Evolutionary conservation across 2,113 vertebrate genomes (phyloP), one percentile per base, ranked within the genome.

Genomic region (Nerophis ophidion): DNA sequence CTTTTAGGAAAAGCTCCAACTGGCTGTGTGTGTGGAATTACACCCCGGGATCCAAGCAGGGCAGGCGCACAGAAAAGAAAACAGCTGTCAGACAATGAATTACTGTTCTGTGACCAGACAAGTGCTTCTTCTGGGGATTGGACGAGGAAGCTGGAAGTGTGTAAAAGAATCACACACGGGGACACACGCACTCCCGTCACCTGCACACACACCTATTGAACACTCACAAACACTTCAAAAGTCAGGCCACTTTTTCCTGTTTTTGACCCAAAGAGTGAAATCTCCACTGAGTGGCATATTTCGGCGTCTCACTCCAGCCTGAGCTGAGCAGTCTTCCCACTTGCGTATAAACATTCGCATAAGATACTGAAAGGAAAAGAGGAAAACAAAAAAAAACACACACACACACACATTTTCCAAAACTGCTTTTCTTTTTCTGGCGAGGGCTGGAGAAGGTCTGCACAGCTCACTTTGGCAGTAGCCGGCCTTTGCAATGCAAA

Each of bases 1-100:
- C 80, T 61, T 81, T 67, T 61, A 72, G 82, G 71, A 87, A 83
- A 76, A 67, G 50, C 52, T 85, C 84, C 85, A 88, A 81, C 84
- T 90, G 85, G 82, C 83, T 66, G 56, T 47, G 60, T 84, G 75
- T 82, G 81, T 88, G 76, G 82, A 86, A 88, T 87, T 87, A 85
- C 76, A 83, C 74, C 79, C 72, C 68, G 59, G 74, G 73, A 87
- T 87, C 71, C 74, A 66, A 82, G 72, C 65, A 59, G 74, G 65
- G 69, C 65, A 71, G 66, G 68, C 74, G 63, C 70, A 71, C 70
- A 84, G 83, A 87, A 85, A 87, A 85, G 74, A 91, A 89, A 90
- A 88, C 88, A 89, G 87, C 85, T 88, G 88, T 88, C 84, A 82
- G 67, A 81, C 76, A 81, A 84, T 87, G 81, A 87, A 84, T 85